Percentiles rank a stretch among this genome's conserved stretches.
Conservation (phyloP, 2,113 vertebrate species). For the Micronisus gabar region DNA sequence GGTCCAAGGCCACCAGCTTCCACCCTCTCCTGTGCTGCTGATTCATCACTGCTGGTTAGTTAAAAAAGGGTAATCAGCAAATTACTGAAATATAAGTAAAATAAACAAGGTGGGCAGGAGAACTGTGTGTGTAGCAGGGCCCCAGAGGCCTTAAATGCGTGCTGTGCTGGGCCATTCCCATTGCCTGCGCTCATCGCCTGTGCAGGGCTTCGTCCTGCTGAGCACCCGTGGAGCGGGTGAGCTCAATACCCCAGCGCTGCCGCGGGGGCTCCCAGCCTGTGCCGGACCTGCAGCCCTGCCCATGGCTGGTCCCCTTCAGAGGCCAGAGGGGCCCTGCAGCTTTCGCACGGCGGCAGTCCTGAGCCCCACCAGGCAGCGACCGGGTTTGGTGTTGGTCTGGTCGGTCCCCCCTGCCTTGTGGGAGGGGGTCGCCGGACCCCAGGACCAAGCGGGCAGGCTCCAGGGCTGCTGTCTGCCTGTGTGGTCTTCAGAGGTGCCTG, state of each 20-base stretch:
- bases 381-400: rapidly evolving
- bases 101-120: slow-evolving; percentile 46
- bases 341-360: rapidly evolving
- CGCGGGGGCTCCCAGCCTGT: rapidly evolving
- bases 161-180: neutral
- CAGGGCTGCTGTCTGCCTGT: neutral
- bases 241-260: rapidly evolving
- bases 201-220: neutral
- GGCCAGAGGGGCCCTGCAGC: neutral
- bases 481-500: rapidly evolving
- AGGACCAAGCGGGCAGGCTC: neutral
- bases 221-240: rapidly evolving
- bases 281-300: neutral
- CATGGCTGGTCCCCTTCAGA: rapidly evolving
- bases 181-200: neutral
- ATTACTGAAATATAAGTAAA: slow-evolving; percentile 53
- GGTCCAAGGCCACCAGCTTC: slow-evolving; percentile 39
- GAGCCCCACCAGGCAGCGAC: neutral
- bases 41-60: slow-evolving; percentile 60
- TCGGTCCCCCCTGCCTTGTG: neutral
- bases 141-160: neutral
- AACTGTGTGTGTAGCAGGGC: neutral
- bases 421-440: rapidly evolving
- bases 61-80: slow-evolving; percentile 49
- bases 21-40: slow-evolving; percentile 57